Conservation (phyloP, 37 sponge, comb jelly and placozoan genomes). For the Spongilla lacustris region DNA sequence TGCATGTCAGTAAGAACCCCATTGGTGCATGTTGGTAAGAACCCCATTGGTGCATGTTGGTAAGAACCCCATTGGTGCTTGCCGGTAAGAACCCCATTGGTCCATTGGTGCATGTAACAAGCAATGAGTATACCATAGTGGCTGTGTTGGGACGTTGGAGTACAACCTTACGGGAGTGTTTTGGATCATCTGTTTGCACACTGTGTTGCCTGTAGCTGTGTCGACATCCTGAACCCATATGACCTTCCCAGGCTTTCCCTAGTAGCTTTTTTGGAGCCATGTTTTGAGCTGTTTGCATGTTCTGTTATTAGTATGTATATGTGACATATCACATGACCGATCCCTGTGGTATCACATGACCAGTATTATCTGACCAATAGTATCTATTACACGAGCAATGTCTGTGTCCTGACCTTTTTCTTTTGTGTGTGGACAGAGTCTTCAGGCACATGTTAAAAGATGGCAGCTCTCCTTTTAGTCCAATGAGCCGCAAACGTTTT, state of each 20-base stretch:
- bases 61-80: no score
- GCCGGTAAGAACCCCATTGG: slow-evolving; percentile 49
- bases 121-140: no score
- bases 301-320: background rate
- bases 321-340: background rate
- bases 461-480: background rate
- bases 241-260: background rate
- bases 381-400: background rate
- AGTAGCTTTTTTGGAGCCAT: background rate
- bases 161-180: background rate
- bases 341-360: background rate
- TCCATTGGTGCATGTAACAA: background rate
- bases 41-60: background rate
- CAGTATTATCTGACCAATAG: background rate
- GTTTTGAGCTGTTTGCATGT: background rate
- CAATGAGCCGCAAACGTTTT: background rate
- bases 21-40: no score
- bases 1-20: background rate
- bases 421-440: slow-evolving; percentile 11
- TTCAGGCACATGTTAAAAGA: slow-evolving; percentile 64
- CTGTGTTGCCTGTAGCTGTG: background rate
- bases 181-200: background rate
- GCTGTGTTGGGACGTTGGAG: background rate
- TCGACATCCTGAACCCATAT: background rate
- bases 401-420: background rate